Percentiles rank a stretch among this genome's conserved stretches.
Evolutionary conservation across 2,113 vertebrate genomes (phyloP).

Genomic region (Nibea coibor): DNA sequence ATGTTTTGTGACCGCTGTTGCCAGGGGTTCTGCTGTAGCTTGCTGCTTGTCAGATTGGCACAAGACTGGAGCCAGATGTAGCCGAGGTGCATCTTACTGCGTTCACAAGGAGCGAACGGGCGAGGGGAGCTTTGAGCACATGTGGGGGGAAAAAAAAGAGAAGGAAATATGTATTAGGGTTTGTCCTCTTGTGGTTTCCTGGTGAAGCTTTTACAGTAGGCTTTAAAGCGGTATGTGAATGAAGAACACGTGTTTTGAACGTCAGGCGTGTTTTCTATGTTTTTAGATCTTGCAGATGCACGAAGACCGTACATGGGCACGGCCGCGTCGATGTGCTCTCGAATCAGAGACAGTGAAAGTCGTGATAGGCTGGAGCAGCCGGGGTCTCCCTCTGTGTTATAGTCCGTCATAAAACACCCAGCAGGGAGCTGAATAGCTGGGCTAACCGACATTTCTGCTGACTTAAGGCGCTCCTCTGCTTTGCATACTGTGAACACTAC

Average conservation of each 20-base stretch:
- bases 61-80: slow-evolving; percentile 41
- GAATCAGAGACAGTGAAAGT: slow-evolving; percentile 13
- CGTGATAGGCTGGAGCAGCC: slow-evolving; percentile 24
- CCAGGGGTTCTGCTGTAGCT: slow-evolving; percentile 30
- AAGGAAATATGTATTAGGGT: slow-evolving; percentile 51
- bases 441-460: slow-evolving; percentile 52
- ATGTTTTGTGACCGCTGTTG: slow-evolving; percentile 40
- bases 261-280: slow-evolving; percentile 50
- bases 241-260: slow-evolving; percentile 50
- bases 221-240: slow-evolving; percentile 59
- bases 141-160: slow-evolving; percentile 9
- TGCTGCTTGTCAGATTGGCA: slow-evolving; percentile 42
- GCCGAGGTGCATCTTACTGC: slow-evolving; percentile 1
- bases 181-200: slow-evolving; percentile 63
- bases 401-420: slow-evolving; percentile 48
- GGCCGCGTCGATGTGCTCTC: slow-evolving; percentile 1
- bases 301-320: not conserved
- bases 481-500: slow-evolving; percentile 16
- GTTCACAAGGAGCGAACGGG: not conserved
- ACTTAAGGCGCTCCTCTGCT: slow-evolving; percentile 31
- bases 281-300: slow-evolving; percentile 19
- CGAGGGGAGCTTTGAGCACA: not conserved
- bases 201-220: slow-evolving; percentile 48
- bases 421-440: slow-evolving; percentile 34
- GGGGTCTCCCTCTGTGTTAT: slow-evolving; percentile 45